phyloP scores from a whole-genome alignment of 1,140 invertebrate species.

The Bombus difficillimus region DNA sequence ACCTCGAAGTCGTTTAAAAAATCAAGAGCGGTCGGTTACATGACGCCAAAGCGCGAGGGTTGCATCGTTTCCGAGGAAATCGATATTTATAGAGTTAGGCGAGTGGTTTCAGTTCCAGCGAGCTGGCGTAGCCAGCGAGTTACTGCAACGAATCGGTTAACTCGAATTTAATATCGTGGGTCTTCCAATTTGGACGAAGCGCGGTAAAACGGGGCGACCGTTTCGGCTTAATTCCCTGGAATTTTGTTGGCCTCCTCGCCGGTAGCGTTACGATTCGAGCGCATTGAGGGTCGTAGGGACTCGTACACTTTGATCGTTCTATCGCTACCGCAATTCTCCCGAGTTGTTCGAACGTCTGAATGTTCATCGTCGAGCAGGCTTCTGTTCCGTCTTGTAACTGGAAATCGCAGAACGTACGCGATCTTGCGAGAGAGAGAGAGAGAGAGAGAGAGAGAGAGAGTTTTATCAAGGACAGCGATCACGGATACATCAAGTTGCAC shows the following conservation, averaged over 20 bases:
- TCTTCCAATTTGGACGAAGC: constrained; percentile 17
- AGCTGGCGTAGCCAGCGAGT: background rate
- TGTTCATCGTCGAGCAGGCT: background rate
- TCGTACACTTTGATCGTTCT: background rate
- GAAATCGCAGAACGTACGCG: background rate
- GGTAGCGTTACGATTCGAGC: background rate
- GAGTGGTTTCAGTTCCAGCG: constrained; percentile 18
- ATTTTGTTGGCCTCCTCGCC: constrained; percentile 4
- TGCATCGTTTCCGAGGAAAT: background rate
- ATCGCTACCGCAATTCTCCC: background rate
- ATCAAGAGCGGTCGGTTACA: background rate
- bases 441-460: too few species aligned
- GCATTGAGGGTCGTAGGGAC: too few species aligned
- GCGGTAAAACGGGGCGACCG: background rate
- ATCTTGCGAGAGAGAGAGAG: background rate
- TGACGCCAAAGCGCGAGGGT: background rate
- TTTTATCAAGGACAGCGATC: background rate
- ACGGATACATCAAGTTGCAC: background rate
- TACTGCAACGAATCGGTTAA: constrained; percentile 5
- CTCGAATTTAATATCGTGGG: constrained; percentile 42
- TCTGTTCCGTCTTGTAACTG: background rate
- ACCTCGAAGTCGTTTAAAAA: background rate
- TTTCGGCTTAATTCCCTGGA: constrained; percentile 14
- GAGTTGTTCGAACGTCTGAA: background rate
- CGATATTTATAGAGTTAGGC: constrained; percentile 37